These are phyloP conservation scores for Carcharodon carcharias DNA, from an alignment of 2,797 vertebrate genomes.

Conservation along the genomic window DNA sequence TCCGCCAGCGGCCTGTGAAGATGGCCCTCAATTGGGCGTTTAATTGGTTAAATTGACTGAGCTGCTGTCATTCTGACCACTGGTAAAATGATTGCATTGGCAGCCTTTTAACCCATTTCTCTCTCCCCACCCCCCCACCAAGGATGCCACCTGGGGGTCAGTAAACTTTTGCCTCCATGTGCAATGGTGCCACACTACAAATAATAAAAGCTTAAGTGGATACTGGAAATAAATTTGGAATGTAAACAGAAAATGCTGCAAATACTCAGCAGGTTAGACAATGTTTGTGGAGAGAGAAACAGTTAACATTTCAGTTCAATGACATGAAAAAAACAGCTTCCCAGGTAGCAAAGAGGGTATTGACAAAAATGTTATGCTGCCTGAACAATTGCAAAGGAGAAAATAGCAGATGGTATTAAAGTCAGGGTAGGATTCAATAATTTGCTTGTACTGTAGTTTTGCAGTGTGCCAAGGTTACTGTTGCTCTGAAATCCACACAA, in stretches of 20 bases:
- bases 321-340: background rate
- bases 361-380: background rate
- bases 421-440: background rate
- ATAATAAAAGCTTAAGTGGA: background rate
- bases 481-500: background rate
- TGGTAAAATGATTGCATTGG: too few species aligned
- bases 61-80: too few species aligned
- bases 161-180: too few species aligned
- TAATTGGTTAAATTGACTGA: too few species aligned
- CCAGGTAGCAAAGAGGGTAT: background rate
- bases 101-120: too few species aligned
- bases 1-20: too few species aligned
- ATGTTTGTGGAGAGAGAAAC: background rate
- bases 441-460: background rate
- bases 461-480: background rate
- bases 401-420: background rate
- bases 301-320: background rate
- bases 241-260: background rate
- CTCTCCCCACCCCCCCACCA: too few species aligned
- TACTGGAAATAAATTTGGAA: background rate
- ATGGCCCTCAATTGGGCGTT: too few species aligned
- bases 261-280: background rate
- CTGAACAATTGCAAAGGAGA: background rate
- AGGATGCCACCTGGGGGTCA: too few species aligned
- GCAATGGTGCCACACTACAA: background rate